Evolutionary conservation across 2,888 invertebrate species (phyloP).

Genomic region (Ormyrus nitidulus): DNA sequence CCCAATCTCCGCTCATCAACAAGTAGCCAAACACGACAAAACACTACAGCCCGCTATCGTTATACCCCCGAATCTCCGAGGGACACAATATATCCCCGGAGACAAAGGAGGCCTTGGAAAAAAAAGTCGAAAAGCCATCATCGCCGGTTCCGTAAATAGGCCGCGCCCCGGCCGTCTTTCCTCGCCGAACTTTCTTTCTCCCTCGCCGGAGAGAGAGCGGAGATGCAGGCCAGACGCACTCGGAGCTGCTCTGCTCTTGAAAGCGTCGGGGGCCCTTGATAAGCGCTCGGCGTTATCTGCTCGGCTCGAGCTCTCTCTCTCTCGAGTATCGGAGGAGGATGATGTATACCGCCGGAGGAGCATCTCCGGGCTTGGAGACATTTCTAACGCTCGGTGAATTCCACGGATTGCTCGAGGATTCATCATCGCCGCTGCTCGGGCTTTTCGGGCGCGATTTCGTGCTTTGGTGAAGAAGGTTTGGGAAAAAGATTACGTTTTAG

Average conservation of each 20-base stretch:
- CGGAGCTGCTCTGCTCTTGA: slow-evolving; percentile 10
- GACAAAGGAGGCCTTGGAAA: not conserved
- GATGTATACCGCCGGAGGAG: not conserved
- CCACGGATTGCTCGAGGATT: slow-evolving; percentile 14
- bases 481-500: too few species aligned
- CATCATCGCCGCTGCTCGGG: too few species aligned
- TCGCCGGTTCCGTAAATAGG: slow-evolving; percentile 10
- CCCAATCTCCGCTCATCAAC: not conserved
- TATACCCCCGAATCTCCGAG: not conserved
- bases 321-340: not conserved
- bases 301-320: not conserved
- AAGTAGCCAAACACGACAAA: slow-evolving; percentile 1
- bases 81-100: slow-evolving; percentile 4
- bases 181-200: slow-evolving; percentile 1
- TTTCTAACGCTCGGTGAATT: slow-evolving; percentile 22
- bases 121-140: slow-evolving; percentile 16
- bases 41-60: not conserved
- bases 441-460: too few species aligned
- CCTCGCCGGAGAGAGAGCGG: not conserved
- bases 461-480: too few species aligned
- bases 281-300: slow-evolving; percentile 37
- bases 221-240: slow-evolving; percentile 33
- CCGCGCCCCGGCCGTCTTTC: not conserved
- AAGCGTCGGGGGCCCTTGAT: slow-evolving; percentile 24
- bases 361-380: not conserved